phyloP scores from a whole-genome alignment of 2,888 invertebrate genomes.

The Amaurobius ferox region DNA sequence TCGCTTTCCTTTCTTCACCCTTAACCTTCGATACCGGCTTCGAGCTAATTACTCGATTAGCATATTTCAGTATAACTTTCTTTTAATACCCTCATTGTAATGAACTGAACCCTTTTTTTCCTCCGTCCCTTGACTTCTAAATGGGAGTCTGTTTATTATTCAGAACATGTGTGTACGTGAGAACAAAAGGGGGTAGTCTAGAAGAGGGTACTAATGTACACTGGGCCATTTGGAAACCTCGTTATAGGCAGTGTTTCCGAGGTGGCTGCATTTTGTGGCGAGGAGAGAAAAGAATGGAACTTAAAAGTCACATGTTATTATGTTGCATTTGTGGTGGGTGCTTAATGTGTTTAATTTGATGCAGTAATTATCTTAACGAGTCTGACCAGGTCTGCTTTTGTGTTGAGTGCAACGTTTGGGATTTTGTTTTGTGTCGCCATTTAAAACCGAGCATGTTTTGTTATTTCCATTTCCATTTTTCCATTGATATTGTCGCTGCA shows the following conservation, averaged over 20 bases:
- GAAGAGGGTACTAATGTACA: neutral
- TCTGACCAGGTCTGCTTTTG: neutral
- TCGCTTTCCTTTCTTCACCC: conserved; percentile 20
- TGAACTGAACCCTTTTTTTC: neutral
- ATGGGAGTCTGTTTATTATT: conserved; percentile 46
- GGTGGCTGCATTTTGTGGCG: neutral
- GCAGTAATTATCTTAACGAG: neutral
- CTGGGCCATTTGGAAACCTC: neutral
- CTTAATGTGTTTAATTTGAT: neutral
- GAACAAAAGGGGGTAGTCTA: neutral
- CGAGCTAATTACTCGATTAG: conserved; percentile 54
- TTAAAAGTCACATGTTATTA: neutral
- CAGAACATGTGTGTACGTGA: conserved; percentile 9
- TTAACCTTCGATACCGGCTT: conserved; percentile 42
- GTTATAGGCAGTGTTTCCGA: neutral
- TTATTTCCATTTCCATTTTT: too few relatives aligned
- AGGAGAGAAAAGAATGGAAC: neutral
- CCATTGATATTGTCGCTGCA: too few relatives aligned
- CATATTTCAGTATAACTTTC: conserved; percentile 39
- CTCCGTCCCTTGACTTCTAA: conserved; percentile 31
- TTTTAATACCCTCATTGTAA: conserved; percentile 27
- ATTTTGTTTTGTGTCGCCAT: too few relatives aligned
- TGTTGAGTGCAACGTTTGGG: neutral
- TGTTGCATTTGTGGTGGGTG: neutral
- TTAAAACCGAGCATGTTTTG: too few relatives aligned